Evolutionary conservation across 1,140 invertebrate genomes (phyloP).

Genomic region (Agrypnia vestita): DNA sequence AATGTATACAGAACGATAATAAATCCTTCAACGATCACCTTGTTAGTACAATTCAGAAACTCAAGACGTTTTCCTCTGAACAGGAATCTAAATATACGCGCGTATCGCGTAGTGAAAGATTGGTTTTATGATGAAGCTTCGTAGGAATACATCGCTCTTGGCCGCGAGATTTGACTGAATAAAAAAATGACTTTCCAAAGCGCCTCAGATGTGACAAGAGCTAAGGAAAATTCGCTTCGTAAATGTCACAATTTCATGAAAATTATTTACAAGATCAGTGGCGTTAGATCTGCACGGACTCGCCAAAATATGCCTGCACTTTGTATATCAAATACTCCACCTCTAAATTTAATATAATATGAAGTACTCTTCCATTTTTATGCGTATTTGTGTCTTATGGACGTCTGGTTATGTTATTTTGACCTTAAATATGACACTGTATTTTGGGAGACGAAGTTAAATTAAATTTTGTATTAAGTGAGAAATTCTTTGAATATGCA

Average conservation of each 20-base stretch:
- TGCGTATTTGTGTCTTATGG: background rate
- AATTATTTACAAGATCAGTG: slow-evolving; percentile 5
- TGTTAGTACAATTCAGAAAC: too few species aligned
- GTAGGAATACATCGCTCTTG: too few species aligned
- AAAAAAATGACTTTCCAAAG: background rate
- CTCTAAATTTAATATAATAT: background rate
- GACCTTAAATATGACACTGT: background rate
- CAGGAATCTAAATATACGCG: too few species aligned
- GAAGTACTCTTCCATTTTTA: background rate
- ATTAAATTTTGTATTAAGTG: too few species aligned
- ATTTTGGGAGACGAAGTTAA: background rate
- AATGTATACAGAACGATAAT: too few species aligned
- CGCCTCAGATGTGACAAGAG: background rate
- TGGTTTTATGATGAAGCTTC: too few species aligned
- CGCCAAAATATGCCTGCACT: slow-evolving; percentile 18
- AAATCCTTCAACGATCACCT: too few species aligned
- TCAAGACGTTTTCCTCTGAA: too few species aligned
- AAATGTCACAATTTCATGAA: slow-evolving; percentile 26
- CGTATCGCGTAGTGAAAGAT: too few species aligned
- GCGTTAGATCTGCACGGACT: slow-evolving; percentile 8
- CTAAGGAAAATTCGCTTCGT: slow-evolving; percentile 17
- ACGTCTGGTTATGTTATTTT: too few species aligned
- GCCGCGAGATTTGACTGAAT: background rate
- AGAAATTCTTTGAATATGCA: too few species aligned
- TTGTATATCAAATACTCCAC: background rate